A percentile compares a stretch with the other conserved stretches of the same genome.
Conservation (phyloP, 2,888 invertebrate species). For the Orthosia incerta region DNA sequence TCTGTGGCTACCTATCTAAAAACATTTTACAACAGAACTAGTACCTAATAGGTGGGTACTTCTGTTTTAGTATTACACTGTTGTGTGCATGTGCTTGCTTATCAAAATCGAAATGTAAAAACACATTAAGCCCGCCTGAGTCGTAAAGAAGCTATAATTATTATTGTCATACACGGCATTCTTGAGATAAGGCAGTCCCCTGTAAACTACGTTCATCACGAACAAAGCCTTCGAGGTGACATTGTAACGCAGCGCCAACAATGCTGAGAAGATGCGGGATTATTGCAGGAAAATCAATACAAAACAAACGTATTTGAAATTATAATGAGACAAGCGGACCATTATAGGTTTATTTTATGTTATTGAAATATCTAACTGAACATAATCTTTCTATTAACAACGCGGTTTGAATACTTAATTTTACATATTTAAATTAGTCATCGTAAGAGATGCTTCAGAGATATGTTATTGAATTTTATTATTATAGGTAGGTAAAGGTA, state of each 20-base stretch:
- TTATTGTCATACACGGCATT: constrained; percentile 82
- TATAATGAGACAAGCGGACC: constrained; percentile 59
- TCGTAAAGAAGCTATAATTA: constrained; percentile 75
- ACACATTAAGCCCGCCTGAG: constrained; percentile 66
- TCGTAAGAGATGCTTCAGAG: constrained; percentile 17
- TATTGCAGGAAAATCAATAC: constrained; percentile 72
- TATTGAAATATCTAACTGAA: constrained; percentile 47
- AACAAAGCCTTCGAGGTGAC: constrained; percentile 78
- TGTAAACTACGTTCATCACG: constrained; percentile 78
- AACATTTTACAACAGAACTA: constrained; percentile 3
- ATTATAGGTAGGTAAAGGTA: background rate
- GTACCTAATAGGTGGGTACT: no score
- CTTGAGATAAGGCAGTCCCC: constrained; percentile 81
- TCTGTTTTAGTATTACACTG: background rate
- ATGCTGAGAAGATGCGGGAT: constrained; percentile 64
- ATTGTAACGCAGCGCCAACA: constrained; percentile 68
- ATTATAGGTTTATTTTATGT: constrained; percentile 43
- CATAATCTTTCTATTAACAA: constrained; percentile 53
- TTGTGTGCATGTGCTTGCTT: constrained; percentile 17
- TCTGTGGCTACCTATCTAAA: no score
- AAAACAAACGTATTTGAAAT: constrained; percentile 64
- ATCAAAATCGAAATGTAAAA: constrained; percentile 64
- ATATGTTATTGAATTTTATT: constrained; percentile 30
- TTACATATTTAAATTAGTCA: constrained; percentile 39
- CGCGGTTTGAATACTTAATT: constrained; percentile 42